phyloP scores from a whole-genome alignment of 2,113 vertebrate species.

The Apeltes quadracus region DNA sequence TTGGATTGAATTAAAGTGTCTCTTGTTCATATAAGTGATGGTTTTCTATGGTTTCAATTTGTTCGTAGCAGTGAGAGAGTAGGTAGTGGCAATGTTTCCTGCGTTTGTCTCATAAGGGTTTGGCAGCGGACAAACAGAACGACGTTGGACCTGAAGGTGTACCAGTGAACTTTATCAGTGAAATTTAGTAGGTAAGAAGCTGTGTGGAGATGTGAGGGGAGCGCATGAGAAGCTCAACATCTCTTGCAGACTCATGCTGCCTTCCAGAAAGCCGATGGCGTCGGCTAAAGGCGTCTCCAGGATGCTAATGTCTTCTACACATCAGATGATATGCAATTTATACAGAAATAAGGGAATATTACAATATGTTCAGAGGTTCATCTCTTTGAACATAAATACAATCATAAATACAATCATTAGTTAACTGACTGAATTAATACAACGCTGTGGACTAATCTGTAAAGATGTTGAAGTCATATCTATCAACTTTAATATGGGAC shows the following conservation, averaged over 20 bases:
- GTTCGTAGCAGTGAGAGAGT: neutral
- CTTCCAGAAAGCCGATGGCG: neutral
- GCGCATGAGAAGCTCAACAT: neutral
- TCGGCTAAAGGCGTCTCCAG: neutral
- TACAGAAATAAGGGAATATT: neutral
- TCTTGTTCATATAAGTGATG: neutral
- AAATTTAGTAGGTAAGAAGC: neutral
- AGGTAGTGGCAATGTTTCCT: neutral
- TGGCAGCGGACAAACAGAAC: neutral
- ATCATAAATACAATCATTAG: too few relatives aligned
- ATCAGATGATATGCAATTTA: neutral
- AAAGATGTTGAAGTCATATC: neutral
- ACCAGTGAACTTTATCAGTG: neutral
- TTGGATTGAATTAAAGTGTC: slow-evolving; percentile 27
- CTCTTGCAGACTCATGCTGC: neutral
- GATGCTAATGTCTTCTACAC: neutral
- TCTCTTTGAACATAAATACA: too few relatives aligned
- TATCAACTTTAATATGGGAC: neutral
- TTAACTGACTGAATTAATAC: neutral
- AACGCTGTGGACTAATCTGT: neutral
- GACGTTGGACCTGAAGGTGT: neutral
- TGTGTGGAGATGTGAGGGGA: neutral
- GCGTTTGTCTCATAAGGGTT: neutral
- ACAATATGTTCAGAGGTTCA: neutral
- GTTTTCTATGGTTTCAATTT: neutral